Evolutionary conservation across 2,797 vertebrate species (phyloP), one percentile per base, ranked within the genome.

Genomic region (Pipistrellus pipistrellus): DNA sequence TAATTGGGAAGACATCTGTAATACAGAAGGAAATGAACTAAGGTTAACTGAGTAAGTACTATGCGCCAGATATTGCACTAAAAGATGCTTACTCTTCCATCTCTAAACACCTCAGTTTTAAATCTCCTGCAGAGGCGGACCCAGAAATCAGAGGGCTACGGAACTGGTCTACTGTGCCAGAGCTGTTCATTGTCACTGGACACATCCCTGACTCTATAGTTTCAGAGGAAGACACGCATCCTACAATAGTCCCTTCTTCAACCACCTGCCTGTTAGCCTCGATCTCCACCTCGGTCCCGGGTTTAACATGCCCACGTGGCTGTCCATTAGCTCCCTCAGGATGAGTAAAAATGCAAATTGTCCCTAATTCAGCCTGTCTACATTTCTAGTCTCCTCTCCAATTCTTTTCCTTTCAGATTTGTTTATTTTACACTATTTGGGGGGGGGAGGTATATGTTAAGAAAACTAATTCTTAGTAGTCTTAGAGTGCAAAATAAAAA

Each of bases 391-490:
- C 81, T 68, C 44, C 11, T 48, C 15, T 68, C n/a, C 44, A 48
- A 35, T 44, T 48, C 44, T 51, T 13, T 82, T n/a, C 44, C n/a
- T 48, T 66, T 44, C 4, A 69, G 55, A 81, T 59, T 27, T 25
- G 11, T 59, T 91, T 62, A 73, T 66, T 55, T 92, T 62, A 51
- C 4, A 30, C 46, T 71, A 12, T 30, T 76, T 51, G 73, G 41
- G 6, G 27, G 64, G n/a, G 20, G 18, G 21, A 15, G 18, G 27
- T 8, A 20, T 12, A 55, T 35, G 3, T 44, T 71, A 68, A 55
- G 14, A 91, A 95, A 89, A 82, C 44, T 13, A 48, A 92, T 55
- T 76, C 38, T 92, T 62, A 76, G 35, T 62, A 92, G 32, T 76
- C 41, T 92, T 62, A 76, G 25, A 69, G 13, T 21, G 15, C 15